Evolutionary conservation across 1,140 invertebrate species (phyloP).

Genomic region (Drosophila lacertosa): DNA sequence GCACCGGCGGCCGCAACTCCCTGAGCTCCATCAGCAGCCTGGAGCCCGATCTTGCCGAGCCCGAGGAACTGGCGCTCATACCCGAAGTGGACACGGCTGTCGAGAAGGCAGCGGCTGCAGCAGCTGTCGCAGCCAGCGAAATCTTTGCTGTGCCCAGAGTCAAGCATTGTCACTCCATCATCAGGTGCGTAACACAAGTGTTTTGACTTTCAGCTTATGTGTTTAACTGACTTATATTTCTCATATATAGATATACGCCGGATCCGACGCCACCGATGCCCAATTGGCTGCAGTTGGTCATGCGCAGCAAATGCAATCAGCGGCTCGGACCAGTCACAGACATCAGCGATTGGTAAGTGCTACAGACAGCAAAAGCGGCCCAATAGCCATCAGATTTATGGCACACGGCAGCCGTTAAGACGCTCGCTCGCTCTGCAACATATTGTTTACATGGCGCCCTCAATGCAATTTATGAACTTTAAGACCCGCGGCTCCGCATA

Average conservation of each 20-base stretch:
- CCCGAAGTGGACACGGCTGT: constrained; percentile 66
- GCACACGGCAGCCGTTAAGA: constrained; percentile 70
- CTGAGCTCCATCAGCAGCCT: constrained; percentile 72
- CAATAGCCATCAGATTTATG: constrained; percentile 71
- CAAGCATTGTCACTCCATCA: constrained; percentile 73
- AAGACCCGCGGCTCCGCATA: constrained; percentile 34
- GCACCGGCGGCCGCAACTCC: constrained; percentile 48
- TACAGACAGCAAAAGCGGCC: constrained; percentile 9
- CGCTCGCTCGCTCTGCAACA: constrained; percentile 50
- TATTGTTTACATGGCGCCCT: constrained; percentile 71
- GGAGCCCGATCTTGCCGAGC: constrained; percentile 58
- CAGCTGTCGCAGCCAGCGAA: constrained; percentile 30
- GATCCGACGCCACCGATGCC: constrained; percentile 74
- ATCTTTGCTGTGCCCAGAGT: constrained; percentile 71
- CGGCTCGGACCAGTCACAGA: constrained; percentile 41
- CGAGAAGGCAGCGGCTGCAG: constrained; percentile 62
- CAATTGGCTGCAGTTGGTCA: constrained; percentile 83
- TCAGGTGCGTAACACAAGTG: constrained; percentile 72
- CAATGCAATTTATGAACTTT: constrained; percentile 77
- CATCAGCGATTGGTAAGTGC: constrained; percentile 62
- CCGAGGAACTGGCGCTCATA: constrained; percentile 62
- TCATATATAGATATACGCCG: constrained; percentile 66
- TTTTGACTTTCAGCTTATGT: too few relatives aligned
- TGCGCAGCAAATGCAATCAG: constrained; percentile 81
- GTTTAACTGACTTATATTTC: background rate